A percentile compares a stretch with the other conserved stretches of the same genome.
Evolutionary conservation across 2,888 invertebrate species (phyloP).

Genomic region (Drosophila yooni): DNA sequence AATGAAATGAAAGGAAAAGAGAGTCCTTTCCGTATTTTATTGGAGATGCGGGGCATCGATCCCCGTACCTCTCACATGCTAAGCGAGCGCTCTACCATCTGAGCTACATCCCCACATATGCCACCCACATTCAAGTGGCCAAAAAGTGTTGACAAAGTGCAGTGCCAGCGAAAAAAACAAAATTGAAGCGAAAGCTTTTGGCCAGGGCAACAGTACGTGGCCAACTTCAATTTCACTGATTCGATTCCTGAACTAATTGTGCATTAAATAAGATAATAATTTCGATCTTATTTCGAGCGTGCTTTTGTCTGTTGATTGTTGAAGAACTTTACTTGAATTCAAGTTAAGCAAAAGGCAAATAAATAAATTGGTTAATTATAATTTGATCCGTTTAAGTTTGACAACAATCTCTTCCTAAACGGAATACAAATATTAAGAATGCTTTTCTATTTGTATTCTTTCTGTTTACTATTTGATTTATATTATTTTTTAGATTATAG

Average conservation of each 20-base stretch:
- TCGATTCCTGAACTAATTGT: neutral
- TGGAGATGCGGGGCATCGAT: constrained; percentile 86
- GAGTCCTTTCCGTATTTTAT: constrained; percentile 12
- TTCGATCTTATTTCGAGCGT: neutral
- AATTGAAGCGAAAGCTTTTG: constrained; percentile 39
- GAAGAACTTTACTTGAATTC: neutral
- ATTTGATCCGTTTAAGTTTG: neutral
- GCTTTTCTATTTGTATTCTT: neutral
- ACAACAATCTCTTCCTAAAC: neutral
- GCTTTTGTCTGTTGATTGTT: neutral
- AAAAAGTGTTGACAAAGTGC: constrained; percentile 53
- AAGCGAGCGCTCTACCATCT: constrained; percentile 86
- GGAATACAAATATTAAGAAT: neutral
- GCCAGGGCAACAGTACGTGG: constrained; percentile 13
- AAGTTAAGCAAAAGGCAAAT: neutral
- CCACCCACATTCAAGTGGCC: constrained; percentile 38
- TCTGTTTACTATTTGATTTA: neutral
- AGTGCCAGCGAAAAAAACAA: constrained; percentile 48
- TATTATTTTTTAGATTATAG: neutral
- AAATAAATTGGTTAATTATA: neutral
- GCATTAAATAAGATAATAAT: neutral
- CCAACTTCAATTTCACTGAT: constrained; percentile 3
- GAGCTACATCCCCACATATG: constrained; percentile 84
- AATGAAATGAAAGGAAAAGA: neutral
- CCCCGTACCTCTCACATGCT: constrained; percentile 86